Conservation (phyloP, 2,113 vertebrate genomes). For the Xiphophorus couchianus region DNA sequence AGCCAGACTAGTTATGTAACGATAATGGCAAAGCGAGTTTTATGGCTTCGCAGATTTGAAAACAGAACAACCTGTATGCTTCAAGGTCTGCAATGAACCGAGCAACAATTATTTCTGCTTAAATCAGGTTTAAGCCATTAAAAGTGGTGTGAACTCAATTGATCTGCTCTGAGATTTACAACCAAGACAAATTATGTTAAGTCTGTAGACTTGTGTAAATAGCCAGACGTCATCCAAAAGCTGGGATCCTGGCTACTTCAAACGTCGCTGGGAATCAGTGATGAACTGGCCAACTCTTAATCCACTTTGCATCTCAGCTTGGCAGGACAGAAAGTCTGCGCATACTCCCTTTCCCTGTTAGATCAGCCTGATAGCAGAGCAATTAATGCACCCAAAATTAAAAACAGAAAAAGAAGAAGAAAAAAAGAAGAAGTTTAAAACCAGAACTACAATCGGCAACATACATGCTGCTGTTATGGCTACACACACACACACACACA, state of each 20-base stretch:
- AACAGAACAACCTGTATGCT: neutral
- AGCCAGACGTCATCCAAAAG: conserved; percentile 9
- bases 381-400: too few species aligned
- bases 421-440: conserved; percentile 4
- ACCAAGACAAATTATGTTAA: neutral
- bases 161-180: neutral
- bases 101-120: neutral
- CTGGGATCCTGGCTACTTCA: too few species aligned
- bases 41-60: neutral
- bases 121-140: neutral
- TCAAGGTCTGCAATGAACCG: neutral
- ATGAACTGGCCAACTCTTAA: conserved; percentile 34
- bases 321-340: conserved; percentile 6
- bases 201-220: neutral
- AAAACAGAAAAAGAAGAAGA: neutral
- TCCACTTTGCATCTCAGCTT: conserved; percentile 26
- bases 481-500: too few species aligned
- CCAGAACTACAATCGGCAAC: neutral
- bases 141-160: neutral
- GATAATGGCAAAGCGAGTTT: neutral
- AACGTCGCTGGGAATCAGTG: too few species aligned
- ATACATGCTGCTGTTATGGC: neutral
- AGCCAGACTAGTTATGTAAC: neutral
- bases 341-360: conserved; percentile 26
- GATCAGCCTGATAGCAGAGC: conserved; percentile 43